phyloP scores from a whole-genome alignment of 2,888 invertebrate genomes.

The Bellardia pandia region DNA sequence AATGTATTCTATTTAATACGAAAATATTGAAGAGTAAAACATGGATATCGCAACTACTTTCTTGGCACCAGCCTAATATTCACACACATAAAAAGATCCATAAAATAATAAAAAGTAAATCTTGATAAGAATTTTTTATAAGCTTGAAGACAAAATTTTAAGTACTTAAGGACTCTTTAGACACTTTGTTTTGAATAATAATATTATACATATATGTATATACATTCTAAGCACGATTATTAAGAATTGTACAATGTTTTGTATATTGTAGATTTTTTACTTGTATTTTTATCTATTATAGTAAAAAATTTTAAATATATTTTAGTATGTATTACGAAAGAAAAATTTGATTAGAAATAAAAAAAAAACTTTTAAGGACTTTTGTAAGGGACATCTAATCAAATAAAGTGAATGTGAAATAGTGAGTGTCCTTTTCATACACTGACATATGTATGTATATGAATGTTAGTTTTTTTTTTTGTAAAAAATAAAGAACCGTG shows the following conservation, averaged over 20 bases:
- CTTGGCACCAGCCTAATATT: neutral
- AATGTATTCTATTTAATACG: too few species aligned
- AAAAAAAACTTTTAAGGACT: constrained; percentile 13
- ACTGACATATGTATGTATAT: neutral
- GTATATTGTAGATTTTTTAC: neutral
- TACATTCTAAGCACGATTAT: constrained; percentile 60
- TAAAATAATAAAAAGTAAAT: constrained; percentile 84
- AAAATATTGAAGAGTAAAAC: too few species aligned
- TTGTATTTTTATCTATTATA: neutral
- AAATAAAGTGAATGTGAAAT: constrained; percentile 31
- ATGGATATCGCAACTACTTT: neutral
- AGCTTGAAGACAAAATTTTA: constrained; percentile 72
- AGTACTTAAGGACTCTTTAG: constrained; percentile 44
- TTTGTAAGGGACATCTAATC: constrained; percentile 58
- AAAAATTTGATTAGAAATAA: constrained; percentile 47
- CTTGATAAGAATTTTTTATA: constrained; percentile 84
- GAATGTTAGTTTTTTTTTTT: neutral
- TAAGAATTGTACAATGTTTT: neutral
- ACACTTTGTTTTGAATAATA: constrained; percentile 22
- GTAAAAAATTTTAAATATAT: constrained; percentile 46
- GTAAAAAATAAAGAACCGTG: neutral
- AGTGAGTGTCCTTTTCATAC: neutral
- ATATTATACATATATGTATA: constrained; percentile 18
- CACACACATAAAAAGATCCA: constrained; percentile 69
- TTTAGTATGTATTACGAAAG: constrained; percentile 18